These are phyloP conservation scores for Hemicordylus capensis DNA, from an alignment of 2,113 vertebrate species.

Conservation along the genomic window DNA sequence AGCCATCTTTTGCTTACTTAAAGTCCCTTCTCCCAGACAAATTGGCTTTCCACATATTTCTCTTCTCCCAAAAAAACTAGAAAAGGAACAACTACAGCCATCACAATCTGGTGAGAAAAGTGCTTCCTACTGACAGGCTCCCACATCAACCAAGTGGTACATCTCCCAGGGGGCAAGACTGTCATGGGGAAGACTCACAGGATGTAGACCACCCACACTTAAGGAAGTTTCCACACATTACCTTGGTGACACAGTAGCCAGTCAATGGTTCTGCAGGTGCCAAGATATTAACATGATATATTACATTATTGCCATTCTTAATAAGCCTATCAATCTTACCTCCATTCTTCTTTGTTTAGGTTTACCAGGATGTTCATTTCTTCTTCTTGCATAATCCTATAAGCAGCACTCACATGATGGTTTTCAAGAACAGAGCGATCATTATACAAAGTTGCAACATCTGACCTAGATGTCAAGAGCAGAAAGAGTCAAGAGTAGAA, in stretches of 20 bases:
- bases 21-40: background rate
- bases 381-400: conserved; percentile 96
- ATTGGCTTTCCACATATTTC: background rate
- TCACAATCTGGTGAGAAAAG: background rate
- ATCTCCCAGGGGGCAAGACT: background rate
- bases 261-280: background rate
- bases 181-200: background rate
- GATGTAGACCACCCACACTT: background rate
- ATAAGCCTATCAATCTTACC: conserved; percentile 75
- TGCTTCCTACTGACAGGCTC: background rate
- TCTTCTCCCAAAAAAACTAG: too few species aligned
- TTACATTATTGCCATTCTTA: background rate
- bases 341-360: conserved; percentile 97
- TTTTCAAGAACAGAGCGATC: conserved; percentile 98
- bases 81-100: background rate
- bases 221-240: background rate
- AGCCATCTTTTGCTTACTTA: too few species aligned
- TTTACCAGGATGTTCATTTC: conserved; percentile 97
- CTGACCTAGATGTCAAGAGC: conserved; percentile 82
- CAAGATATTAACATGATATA: background rate
- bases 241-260: background rate
- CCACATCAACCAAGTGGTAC: background rate
- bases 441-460: conserved; percentile 95
- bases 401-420: conserved; percentile 96
- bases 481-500: accelerated